phyloP scores from a whole-genome alignment of 1,140 invertebrate genomes.

The Pachyrhynchus sulphureomaculatus region DNA sequence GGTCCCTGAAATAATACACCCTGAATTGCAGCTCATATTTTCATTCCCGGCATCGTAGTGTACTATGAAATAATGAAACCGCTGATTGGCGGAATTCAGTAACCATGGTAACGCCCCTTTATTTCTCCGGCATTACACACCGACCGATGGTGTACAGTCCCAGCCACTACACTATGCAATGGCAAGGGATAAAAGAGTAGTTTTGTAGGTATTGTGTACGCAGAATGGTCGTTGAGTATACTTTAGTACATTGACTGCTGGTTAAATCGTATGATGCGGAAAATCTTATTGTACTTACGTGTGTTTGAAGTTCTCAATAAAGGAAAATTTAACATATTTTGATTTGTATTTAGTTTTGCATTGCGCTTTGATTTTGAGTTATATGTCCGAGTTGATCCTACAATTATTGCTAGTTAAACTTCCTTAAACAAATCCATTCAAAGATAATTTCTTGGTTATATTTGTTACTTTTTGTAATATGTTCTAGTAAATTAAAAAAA shows the following conservation, averaged over 20 bases:
- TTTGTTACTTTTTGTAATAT: too few relatives aligned
- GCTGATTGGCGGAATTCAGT: constrained; percentile 48
- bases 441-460: too few relatives aligned
- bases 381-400: too few relatives aligned
- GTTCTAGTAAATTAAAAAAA: too few relatives aligned
- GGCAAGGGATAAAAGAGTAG: neutral
- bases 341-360: too few relatives aligned
- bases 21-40: constrained; percentile 39
- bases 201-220: constrained; percentile 3
- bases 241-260: constrained; percentile 4
- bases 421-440: too few relatives aligned
- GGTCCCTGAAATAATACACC: constrained; percentile 9
- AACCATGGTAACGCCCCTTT: constrained; percentile 47
- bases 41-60: constrained; percentile 35
- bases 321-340: too few relatives aligned
- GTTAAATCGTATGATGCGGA: too few relatives aligned
- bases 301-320: too few relatives aligned
- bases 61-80: constrained; percentile 46
- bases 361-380: too few relatives aligned
- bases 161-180: neutral
- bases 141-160: constrained; percentile 16
- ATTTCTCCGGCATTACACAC: constrained; percentile 41
- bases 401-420: too few relatives aligned
- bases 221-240: neutral
- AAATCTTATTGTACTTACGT: too few relatives aligned